Evolutionary conservation across 2,888 invertebrate genomes (phyloP).

Genomic region (Epirrita christyi): DNA sequence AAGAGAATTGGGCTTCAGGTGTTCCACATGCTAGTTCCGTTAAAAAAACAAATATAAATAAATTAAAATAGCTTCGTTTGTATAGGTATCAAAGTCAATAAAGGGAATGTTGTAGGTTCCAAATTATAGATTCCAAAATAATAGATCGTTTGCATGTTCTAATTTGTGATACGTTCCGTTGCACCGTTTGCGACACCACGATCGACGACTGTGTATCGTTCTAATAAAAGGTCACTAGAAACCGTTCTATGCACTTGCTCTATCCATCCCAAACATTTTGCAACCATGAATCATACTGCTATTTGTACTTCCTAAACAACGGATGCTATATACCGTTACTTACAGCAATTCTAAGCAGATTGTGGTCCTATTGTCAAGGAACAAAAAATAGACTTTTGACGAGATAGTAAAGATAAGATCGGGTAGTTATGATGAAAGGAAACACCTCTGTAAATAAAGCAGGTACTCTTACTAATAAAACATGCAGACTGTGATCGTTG

Average conservation of each 20-base stretch:
- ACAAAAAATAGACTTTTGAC: constrained; percentile 39
- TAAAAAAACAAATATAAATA: no score
- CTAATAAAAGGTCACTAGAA: constrained; percentile 42
- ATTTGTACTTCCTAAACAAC: constrained; percentile 28
- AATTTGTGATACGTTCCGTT: constrained; percentile 26
- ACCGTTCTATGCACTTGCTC: constrained; percentile 42
- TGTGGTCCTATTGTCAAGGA: constrained; percentile 15
- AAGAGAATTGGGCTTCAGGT: no score
- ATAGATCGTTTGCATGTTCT: no score
- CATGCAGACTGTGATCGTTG: constrained; percentile 40
- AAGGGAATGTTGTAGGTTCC: no score
- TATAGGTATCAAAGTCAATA: no score
- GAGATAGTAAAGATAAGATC: constrained; percentile 47
- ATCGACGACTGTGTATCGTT: constrained; percentile 41
- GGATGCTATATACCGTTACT: constrained; percentile 21
- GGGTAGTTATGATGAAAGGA: constrained; percentile 48
- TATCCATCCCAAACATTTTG: constrained; percentile 45
- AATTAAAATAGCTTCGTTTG: no score
- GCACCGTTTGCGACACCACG: constrained; percentile 69
- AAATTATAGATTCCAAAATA: no score
- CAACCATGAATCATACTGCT: constrained; percentile 36
- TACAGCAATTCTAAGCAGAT: constrained; percentile 3
- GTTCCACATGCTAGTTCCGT: no score
- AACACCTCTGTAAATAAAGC: constrained; percentile 64
- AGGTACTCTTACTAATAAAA: constrained; percentile 56